Evolutionary conservation across 1,140 invertebrate genomes (phyloP), one percentile per base, ranked within the genome.

Genomic region (Neodiprion pinetum): DNA sequence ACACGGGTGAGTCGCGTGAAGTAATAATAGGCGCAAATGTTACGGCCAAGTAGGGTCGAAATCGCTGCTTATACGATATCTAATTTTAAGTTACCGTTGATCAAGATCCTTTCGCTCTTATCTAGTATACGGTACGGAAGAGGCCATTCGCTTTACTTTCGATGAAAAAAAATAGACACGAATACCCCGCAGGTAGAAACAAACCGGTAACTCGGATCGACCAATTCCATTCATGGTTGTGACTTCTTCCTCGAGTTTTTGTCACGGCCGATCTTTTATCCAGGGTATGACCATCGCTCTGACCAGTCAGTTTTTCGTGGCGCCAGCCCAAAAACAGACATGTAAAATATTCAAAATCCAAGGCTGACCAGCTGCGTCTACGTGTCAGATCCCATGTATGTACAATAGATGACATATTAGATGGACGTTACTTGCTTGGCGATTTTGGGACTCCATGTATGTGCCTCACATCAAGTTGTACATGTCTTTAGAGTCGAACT

Each of bases 351-450:
- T 40, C 11, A 61, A 17, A 61, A 61, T 12, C 9, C 53, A 61
- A 61, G 53, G 53, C 53, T 61, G 53, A 61, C 53, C 53, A 61
- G 53, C 53, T 61, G 53, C n/a, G n/a, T 17, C 11, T 61, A 61
- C 53, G n/a, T 17, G 11, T 61, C 3, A 61, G n/a, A 61, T 61
- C 53, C n/a, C n/a, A 61, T 40, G 28, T 40, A 40, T 40, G 28
- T 40, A 40, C 28, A 40, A 40, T 40, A 2, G 2, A 40, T 40
- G 5, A 40, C 28, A 40, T 40, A 40, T 40, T 40, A 40, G 28
- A 40, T 40, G 28, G 2, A 40, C 28, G 28, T 40, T 40, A 40
- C 28, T 40, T 40, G 28, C 28, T 40, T 40, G 28, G 0, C 28
- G 28, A 5, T 40, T 40, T 5, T 40, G 28, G 28, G 28, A 40